Percentiles rank a stretch among this genome's conserved stretches.
Evolutionary conservation across 2,113 vertebrate species (phyloP).

Genomic region (Ophthalmolycus amberensis): DNA sequence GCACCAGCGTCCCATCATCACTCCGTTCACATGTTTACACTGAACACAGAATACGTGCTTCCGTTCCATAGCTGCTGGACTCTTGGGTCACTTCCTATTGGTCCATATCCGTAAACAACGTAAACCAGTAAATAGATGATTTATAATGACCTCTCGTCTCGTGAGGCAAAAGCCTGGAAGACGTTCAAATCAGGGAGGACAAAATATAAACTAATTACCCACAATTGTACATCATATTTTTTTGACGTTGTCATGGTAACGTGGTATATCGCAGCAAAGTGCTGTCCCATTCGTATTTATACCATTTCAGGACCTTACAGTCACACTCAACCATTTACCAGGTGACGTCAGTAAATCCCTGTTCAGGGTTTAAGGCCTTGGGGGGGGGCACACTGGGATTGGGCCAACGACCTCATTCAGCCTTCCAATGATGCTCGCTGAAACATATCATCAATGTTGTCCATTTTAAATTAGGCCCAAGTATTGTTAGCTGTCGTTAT

Average conservation of each 20-base stretch:
- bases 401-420: background rate
- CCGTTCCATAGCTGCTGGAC: conserved; percentile 38
- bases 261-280: too few species aligned
- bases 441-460: background rate
- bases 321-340: background rate
- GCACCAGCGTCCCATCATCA: background rate
- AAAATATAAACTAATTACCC: too few species aligned
- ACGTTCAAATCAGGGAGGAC: background rate
- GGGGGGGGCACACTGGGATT: background rate
- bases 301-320: background rate
- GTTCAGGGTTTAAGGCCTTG: too few species aligned
- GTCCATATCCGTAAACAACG: conserved; percentile 8
- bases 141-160: background rate
- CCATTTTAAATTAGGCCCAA: background rate
- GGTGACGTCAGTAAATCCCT: background rate
- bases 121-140: background rate
- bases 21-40: background rate
- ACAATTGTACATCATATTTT: background rate
- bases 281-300: too few species aligned
- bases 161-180: background rate
- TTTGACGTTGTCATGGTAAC: too few species aligned
- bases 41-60: conserved; percentile 21
- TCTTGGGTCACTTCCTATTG: conserved; percentile 55
- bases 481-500: background rate
- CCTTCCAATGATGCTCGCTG: conserved; percentile 16